These are phyloP conservation scores for Eira barbara DNA, from an alignment of 2,113 vertebrate species.

Conservation along the genomic window DNA sequence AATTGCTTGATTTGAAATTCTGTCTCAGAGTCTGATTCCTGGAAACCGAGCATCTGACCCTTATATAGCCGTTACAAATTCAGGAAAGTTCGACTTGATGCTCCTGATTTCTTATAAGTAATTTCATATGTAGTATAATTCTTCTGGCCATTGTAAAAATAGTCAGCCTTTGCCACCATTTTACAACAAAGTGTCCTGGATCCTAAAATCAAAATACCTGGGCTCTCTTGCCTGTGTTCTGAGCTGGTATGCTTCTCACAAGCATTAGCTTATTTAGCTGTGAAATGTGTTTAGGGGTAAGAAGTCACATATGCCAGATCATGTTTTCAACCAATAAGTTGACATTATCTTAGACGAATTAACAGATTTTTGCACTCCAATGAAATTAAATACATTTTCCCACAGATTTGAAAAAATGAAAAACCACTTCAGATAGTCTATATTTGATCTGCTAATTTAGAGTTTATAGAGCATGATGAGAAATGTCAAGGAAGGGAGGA, in stretches of 20 bases:
- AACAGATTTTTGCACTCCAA: neutral
- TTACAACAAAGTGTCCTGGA: neutral
- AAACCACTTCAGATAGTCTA: constrained; percentile 7
- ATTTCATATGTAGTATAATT: neutral
- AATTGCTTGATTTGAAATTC: neutral
- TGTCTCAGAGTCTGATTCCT: neutral
- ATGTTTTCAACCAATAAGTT: neutral
- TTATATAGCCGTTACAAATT: neutral
- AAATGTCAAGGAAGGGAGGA: neutral
- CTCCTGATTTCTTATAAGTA: neutral
- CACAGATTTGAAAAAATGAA: neutral
- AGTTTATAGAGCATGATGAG: neutral
- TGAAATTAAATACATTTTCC: constrained; percentile 39
- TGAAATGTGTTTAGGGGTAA: neutral
- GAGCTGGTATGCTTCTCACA: neutral
- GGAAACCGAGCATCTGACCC: neutral
- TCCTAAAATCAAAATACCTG: too few species aligned
- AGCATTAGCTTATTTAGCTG: neutral
- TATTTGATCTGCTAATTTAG: constrained; percentile 35
- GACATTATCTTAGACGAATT: neutral
- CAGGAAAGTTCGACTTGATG: neutral
- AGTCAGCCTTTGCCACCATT: neutral
- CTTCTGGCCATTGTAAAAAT: neutral
- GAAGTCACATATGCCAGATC: neutral
- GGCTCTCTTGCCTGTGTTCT: neutral